Evolutionary conservation across 2,113 vertebrate genomes (phyloP).

Genomic region (Myotis davidii): DNA sequence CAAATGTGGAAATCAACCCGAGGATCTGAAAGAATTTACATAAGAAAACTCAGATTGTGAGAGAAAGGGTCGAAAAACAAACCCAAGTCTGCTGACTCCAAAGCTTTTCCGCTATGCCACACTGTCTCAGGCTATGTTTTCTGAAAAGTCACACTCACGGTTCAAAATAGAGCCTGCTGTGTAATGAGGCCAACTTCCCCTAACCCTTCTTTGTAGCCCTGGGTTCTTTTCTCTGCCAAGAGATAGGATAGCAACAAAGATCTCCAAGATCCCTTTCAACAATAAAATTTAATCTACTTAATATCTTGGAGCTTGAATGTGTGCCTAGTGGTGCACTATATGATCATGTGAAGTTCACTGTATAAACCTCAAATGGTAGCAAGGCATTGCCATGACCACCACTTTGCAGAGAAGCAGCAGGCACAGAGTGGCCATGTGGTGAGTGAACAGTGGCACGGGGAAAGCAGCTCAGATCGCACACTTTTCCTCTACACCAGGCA

Average conservation of each 20-base stretch:
- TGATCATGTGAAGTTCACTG: neutral
- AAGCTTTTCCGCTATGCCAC: neutral
- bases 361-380: neutral
- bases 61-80: neutral
- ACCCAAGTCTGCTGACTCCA: fast-evolving
- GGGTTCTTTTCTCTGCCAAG: conserved; percentile 5
- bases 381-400: neutral
- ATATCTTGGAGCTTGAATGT: neutral
- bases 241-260: neutral
- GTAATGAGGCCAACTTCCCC: neutral
- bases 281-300: conserved; percentile 37
- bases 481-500: neutral
- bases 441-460: neutral
- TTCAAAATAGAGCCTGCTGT: neutral
- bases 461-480: neutral
- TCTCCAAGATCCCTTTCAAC: neutral
- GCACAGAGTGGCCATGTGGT: neutral
- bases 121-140: neutral
- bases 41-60: neutral
- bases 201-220: neutral
- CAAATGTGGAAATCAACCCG: conserved; percentile 14
- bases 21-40: conserved; percentile 57
- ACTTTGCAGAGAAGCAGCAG: neutral
- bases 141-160: neutral
- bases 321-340: neutral